phyloP scores from a whole-genome alignment of 2,797 vertebrate genomes.

The Coccyzus lansbergi region DNA sequence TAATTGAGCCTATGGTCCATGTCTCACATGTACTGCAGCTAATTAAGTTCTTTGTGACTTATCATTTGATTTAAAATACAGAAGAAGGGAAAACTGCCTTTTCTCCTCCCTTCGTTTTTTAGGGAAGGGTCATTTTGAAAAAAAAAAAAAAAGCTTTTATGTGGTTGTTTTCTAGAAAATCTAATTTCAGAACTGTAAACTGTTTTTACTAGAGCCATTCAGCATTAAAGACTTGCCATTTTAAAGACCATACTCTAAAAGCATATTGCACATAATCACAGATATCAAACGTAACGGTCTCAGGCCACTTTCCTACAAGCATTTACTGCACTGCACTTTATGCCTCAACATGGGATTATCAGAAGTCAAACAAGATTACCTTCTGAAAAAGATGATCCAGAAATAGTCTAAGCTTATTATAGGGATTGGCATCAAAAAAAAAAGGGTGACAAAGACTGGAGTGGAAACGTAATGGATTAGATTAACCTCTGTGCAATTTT shows the following conservation, averaged over 20 bases:
- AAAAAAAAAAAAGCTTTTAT: background rate
- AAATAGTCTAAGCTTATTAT: background rate
- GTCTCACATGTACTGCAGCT: slow-evolving; percentile 9
- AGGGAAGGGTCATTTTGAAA: background rate
- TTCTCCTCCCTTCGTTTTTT: background rate
- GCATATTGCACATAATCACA: background rate
- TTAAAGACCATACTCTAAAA: background rate
- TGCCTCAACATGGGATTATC: background rate
- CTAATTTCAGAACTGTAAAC: slow-evolving; percentile 12
- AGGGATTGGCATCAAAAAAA: background rate
- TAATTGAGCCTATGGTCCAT: slow-evolving; percentile 17
- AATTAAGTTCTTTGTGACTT: slow-evolving; percentile 39
- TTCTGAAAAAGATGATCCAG: background rate
- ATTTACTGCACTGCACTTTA: background rate
- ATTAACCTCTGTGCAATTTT: background rate
- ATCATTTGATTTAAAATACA: background rate
- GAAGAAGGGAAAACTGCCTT: background rate
- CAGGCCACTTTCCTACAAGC: background rate
- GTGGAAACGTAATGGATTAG: background rate
- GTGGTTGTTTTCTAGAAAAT: slow-evolving; percentile 12
- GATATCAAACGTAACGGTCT: background rate
- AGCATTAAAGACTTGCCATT: background rate
- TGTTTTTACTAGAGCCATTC: background rate
- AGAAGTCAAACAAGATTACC: background rate
- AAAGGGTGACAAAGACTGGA: background rate